Percentiles rank a stretch among this genome's conserved stretches.
Evolutionary conservation across 2,797 vertebrate species (phyloP).

Genomic region (Harpagifer antarcticus): DNA sequence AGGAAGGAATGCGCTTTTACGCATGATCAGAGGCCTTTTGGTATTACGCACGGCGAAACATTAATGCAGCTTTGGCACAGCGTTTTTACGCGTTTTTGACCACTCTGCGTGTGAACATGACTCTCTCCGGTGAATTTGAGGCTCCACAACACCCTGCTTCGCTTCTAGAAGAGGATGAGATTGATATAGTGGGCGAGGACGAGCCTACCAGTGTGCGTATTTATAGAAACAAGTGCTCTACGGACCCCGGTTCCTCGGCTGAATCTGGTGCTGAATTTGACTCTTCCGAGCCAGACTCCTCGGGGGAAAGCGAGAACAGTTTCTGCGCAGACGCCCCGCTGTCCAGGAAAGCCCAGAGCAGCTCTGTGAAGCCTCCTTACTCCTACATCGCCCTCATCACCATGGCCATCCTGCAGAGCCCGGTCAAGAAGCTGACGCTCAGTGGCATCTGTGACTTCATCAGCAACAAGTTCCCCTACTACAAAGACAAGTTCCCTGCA

Average conservation of each 20-base stretch:
- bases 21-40: constrained; percentile 33
- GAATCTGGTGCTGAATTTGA: constrained; percentile 70
- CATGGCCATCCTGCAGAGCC: constrained; percentile 94
- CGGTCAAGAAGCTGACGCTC: constrained; percentile 90
- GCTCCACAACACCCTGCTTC: constrained; percentile 60
- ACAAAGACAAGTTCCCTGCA: constrained; percentile 91
- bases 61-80: constrained; percentile 35
- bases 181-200: constrained; percentile 81
- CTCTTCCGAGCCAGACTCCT: constrained; percentile 79
- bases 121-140: constrained; percentile 78
- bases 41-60: constrained; percentile 61
- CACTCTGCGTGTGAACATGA: constrained; percentile 72
- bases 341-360: constrained; percentile 65
- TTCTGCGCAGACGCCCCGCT: constrained; percentile 68
- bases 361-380: constrained; percentile 89
- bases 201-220: constrained; percentile 48
- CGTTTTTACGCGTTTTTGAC: constrained; percentile 35
- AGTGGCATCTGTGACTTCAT: constrained; percentile 95
- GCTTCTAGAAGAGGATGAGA: constrained; percentile 77
- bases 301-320: constrained; percentile 78
- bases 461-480: constrained; percentile 93
- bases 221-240: constrained; percentile 47
- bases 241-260: constrained; percentile 58
- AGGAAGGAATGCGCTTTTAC: constrained; percentile 62
- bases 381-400: constrained; percentile 96